These are phyloP conservation scores for Ursus arctos DNA, from an alignment of 2,113 vertebrate genomes.

Conservation along the genomic window DNA sequence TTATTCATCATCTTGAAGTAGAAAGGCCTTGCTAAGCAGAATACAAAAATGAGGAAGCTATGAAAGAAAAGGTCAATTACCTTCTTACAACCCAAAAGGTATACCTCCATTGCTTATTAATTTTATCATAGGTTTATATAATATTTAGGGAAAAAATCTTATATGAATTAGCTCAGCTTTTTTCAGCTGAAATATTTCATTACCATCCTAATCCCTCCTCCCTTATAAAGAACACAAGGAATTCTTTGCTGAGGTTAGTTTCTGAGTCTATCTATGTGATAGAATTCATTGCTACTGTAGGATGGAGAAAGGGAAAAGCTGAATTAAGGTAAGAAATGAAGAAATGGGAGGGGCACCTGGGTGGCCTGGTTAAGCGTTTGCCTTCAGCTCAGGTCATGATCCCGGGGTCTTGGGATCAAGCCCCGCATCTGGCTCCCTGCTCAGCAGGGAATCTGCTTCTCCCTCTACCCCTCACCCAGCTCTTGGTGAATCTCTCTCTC, in stretches of 20 bases:
- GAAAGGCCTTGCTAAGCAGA: background rate
- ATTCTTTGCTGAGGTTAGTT: background rate
- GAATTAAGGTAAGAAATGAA: slow-evolving; percentile 1
- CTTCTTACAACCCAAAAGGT: background rate
- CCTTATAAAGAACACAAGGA: background rate
- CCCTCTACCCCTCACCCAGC: background rate
- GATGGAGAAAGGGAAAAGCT: background rate
- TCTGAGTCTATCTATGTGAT: background rate
- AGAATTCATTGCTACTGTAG: background rate
- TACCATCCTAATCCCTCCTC: background rate
- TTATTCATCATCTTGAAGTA: background rate
- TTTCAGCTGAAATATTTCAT: slow-evolving; percentile 31
- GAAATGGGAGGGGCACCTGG: background rate
- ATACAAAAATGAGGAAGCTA: background rate
- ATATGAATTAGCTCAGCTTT: slow-evolving; percentile 13
- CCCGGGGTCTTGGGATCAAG: background rate
- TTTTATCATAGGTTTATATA: background rate
- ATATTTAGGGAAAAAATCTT: background rate
- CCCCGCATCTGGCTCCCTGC: too few relatives aligned
- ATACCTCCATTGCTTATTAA: background rate
- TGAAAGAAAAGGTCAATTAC: background rate
- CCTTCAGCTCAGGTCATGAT: background rate
- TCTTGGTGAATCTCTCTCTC: too few relatives aligned
- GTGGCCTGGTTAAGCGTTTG: background rate
- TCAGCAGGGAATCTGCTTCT: background rate